These are phyloP conservation scores for Pogona vitticeps DNA, from an alignment of 2,113 vertebrate species.

Conservation along the genomic window DNA sequence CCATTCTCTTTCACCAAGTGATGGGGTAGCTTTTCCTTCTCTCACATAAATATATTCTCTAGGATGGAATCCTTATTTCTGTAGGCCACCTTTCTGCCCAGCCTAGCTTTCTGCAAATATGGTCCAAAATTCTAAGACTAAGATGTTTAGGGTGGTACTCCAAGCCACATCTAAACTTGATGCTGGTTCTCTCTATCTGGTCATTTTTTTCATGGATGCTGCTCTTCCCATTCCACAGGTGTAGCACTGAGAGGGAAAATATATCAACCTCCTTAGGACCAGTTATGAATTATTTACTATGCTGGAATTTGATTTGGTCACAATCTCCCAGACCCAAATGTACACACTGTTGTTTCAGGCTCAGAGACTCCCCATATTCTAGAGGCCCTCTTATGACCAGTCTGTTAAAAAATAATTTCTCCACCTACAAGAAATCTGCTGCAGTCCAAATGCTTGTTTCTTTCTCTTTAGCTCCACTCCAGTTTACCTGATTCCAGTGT, in stretches of 20 bases:
- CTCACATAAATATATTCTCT: too few relatives aligned
- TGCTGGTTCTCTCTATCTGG: neutral
- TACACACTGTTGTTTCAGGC: neutral
- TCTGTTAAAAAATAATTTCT: neutral
- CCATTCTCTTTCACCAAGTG: neutral
- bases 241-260: too few relatives aligned
- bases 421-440: neutral
- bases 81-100: neutral
- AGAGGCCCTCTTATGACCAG: neutral
- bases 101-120: neutral
- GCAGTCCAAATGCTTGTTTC: slow-evolving; percentile 5
- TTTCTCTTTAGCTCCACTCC: slow-evolving; percentile 38
- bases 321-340: neutral
- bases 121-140: too few relatives aligned
- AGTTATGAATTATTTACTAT: neutral
- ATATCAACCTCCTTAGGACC: neutral
- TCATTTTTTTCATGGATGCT: neutral
- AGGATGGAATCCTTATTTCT: too few relatives aligned
- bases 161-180: neutral
- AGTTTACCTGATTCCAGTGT: slow-evolving; percentile 43
- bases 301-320: neutral
- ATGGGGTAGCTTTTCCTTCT: neutral
- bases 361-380: too few relatives aligned
- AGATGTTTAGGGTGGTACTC: neutral
- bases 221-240: neutral